Evolutionary conservation across 2,888 invertebrate genomes (phyloP).

Genomic region (Pteria penguin): DNA sequence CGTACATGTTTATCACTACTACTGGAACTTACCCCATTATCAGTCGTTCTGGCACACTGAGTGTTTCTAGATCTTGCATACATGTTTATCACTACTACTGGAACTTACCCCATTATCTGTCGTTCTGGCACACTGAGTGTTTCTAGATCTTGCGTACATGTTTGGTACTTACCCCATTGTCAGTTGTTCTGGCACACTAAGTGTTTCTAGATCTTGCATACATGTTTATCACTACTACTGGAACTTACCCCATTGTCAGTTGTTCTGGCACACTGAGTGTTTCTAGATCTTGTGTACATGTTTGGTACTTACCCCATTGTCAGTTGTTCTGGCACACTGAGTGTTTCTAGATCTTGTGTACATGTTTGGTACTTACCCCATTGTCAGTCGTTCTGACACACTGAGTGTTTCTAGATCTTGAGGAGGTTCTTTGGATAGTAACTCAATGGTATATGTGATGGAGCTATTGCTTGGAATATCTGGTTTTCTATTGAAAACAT

Average conservation of each 20-base stretch:
- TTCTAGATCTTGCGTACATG: slow-evolving; percentile 85
- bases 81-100: not conserved
- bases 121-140: slow-evolving; percentile 85
- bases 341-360: slow-evolving; percentile 84
- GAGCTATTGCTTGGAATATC: slow-evolving; percentile 86
- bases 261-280: not conserved
- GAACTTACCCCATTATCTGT: slow-evolving; percentile 81
- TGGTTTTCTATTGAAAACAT: slow-evolving; percentile 83
- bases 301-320: slow-evolving; percentile 68
- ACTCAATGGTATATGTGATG: slow-evolving; percentile 86
- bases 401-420: slow-evolving; percentile 84
- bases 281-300: no score
- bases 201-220: no score
- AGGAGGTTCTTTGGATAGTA: slow-evolving; percentile 86
- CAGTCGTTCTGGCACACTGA: not conserved
- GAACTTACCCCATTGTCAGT: not conserved
- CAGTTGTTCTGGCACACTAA: not conserved
- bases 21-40: not conserved
- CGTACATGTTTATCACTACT: not conserved
- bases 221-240: not conserved
- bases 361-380: slow-evolving; percentile 87
- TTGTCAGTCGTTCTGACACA: slow-evolving; percentile 86
- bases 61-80: no score
- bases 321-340: slow-evolving; percentile 86
- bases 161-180: slow-evolving; percentile 87